Evolutionary conservation across 2,797 vertebrate species (phyloP).

Genomic region (Margarornis squamiger): DNA sequence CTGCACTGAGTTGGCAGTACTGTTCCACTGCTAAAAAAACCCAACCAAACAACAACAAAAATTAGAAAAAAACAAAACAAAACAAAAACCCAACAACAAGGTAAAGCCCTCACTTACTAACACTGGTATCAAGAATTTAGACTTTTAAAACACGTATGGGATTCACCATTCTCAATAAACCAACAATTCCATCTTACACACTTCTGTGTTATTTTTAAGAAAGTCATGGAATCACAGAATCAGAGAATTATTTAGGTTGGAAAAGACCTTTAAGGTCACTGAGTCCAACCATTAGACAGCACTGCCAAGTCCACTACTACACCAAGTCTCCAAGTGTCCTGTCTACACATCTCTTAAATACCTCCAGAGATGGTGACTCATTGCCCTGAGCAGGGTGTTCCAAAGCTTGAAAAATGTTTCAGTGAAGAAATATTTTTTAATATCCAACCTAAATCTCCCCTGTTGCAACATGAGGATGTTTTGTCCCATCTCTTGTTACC

Average conservation of each 20-base stretch:
- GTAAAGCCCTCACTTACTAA: background rate
- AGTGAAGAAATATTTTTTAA: background rate
- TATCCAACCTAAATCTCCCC: background rate
- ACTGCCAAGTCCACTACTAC: background rate
- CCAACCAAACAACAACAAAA: accelerated
- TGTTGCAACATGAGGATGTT: accelerated
- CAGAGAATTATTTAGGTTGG: background rate
- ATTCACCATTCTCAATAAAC: background rate
- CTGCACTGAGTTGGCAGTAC: background rate
- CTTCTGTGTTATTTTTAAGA: background rate
- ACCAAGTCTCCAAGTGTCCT: background rate
- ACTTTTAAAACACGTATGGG: background rate
- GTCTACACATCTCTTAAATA: background rate
- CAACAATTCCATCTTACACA: background rate
- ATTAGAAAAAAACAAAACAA: background rate
- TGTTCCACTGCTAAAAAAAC: background rate
- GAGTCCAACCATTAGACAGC: background rate
- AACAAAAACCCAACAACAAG: background rate
- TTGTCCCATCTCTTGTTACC: background rate
- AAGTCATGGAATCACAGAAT: background rate
- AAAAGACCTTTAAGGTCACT: background rate
- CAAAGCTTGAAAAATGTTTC: background rate
- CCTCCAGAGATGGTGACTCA: background rate
- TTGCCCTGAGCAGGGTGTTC: background rate
- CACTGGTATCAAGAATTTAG: background rate